Evolutionary conservation across 2,797 vertebrate species (phyloP), one percentile per base, ranked within the genome.

Genomic region (Pangasius djambal): DNA sequence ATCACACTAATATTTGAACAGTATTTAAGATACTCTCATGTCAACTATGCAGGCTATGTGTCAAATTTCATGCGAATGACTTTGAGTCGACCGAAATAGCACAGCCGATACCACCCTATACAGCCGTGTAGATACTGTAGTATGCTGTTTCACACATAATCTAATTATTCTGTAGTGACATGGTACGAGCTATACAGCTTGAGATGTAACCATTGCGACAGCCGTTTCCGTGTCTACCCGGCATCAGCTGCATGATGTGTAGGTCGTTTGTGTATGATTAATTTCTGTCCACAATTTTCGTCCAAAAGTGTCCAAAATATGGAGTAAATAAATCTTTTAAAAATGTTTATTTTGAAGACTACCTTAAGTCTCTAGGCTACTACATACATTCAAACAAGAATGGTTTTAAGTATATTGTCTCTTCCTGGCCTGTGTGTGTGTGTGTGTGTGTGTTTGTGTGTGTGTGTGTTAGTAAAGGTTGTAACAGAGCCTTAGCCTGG

Each of bases 391-490:
- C 55, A 55, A 7, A 52, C 28, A 55, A 28, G 44, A n/a, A 31
- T 9, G 15, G 16, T 55, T 55, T 61, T 61, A 82, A 82, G 9
- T 37, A 40, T 25, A 20, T 61, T 61, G 34, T 57, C 16, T 31
- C 28, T 28, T 85, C 37, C 25, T 67, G 13, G 22, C 3, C 1
- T 5, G 82, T 83, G 52, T 83, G 37, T 63, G 81, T 83, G 81
- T 65, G n/a, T 20, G 44, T 52, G 9, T 50, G 44, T 52, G 82
- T 50, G 69, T 40, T 61, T 18, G 55, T 55, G 34, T 81, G 25
- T 12, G 65, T n/a, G 28, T 57, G 31, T 34, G 75, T 75, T 31
- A 67, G 13, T 83, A 63, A 89, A 85, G 78, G 88, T 31, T 57
- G 50, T 28, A 70, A 84, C 12, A 25, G 61, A 52, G 88, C 37